A percentile compares a stretch with the other conserved stretches of the same genome.
Conservation (phyloP, 1,140 invertebrate genomes). For the Drosophila yakuba region DNA sequence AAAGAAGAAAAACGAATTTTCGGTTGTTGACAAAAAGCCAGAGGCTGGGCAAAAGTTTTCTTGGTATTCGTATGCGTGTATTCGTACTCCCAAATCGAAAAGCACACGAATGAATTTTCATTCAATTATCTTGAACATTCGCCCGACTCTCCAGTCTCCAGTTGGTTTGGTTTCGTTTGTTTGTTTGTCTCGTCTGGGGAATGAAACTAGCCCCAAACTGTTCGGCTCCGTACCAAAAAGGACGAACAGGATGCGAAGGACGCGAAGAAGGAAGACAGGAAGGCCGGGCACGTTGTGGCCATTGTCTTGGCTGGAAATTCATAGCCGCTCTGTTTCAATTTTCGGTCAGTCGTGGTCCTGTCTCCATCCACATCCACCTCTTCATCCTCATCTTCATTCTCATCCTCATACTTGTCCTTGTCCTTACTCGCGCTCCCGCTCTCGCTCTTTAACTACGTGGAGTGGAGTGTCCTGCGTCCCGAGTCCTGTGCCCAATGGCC, state of each 20-base stretch:
- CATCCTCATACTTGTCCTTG: neutral
- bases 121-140: conserved; percentile 81
- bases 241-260: conserved; percentile 2
- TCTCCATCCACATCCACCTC: neutral
- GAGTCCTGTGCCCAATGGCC: conserved; percentile 9
- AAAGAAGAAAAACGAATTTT: conserved; percentile 28
- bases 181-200: conserved; percentile 63
- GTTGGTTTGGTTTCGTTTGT: conserved; percentile 53
- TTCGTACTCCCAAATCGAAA: conserved; percentile 65
- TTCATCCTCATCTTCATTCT: neutral
- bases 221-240: conserved; percentile 10
- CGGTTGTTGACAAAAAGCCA: conserved; percentile 35
- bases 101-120: conserved; percentile 82
- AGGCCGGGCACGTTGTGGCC: conserved; percentile 52
- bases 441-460: conserved; percentile 20
- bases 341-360: conserved; percentile 51
- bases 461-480: conserved; percentile 7
- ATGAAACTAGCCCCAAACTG: conserved; percentile 73
- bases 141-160: conserved; percentile 10
- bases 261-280: neutral
- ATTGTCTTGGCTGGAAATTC: conserved; percentile 81
- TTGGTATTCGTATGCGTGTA: neutral
- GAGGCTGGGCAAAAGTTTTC: conserved; percentile 37
- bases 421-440: neutral
- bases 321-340: conserved; percentile 81